Evolutionary conservation across 2,797 vertebrate genomes (phyloP).

Genomic region (Ispidina lecontei): DNA sequence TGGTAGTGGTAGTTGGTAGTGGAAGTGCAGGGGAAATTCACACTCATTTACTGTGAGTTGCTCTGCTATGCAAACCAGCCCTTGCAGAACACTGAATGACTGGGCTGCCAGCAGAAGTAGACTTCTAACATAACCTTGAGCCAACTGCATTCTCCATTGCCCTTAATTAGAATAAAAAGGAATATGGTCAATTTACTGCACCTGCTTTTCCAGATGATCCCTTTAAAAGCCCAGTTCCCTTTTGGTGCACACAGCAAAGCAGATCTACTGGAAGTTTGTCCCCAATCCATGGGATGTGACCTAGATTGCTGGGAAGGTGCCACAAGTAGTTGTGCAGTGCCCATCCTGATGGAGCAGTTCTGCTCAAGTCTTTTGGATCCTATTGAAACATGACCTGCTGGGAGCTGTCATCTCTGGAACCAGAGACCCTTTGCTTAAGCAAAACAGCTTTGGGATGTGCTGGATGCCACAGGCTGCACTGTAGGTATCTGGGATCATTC

Average conservation of each 20-base stretch:
- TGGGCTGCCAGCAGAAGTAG: not conserved
- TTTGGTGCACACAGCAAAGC: not conserved
- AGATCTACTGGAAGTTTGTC: not conserved
- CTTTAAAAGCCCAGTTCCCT: not conserved
- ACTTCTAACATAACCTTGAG: not conserved
- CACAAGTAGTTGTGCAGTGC: not conserved
- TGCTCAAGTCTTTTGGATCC: not conserved
- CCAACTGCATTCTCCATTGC: not conserved
- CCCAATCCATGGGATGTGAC: not conserved
- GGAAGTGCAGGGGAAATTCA: not conserved
- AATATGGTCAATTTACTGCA: not conserved
- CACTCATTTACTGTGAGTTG: not conserved
- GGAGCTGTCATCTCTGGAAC: not conserved
- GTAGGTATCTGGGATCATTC: not conserved
- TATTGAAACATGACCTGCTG: not conserved
- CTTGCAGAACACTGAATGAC: not conserved
- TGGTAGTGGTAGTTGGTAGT: not conserved
- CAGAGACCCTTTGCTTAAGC: not conserved
- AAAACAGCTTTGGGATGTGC: not conserved
- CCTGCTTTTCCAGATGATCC: not conserved
- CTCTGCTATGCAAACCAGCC: conserved; percentile 33
- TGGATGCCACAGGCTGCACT: not conserved
- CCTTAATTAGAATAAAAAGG: not conserved
- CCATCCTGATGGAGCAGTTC: not conserved
- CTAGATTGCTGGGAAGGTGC: not conserved